These are phyloP conservation scores for Gymnoscelis rufifasciata DNA, from an alignment of 2,888 invertebrate genomes.

Conservation along the genomic window DNA sequence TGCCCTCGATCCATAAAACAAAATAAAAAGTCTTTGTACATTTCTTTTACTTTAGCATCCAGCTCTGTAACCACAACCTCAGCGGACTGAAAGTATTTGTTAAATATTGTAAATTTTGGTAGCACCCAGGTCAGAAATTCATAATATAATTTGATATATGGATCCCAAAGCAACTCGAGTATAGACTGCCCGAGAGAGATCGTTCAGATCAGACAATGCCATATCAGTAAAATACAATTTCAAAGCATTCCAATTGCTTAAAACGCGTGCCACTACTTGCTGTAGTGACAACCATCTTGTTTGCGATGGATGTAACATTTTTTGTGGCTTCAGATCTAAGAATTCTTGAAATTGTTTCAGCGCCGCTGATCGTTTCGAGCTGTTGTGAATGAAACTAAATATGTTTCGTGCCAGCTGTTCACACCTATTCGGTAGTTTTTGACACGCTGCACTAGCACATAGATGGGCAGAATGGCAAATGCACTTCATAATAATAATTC, in stretches of 20 bases:
- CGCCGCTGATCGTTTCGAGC: background rate
- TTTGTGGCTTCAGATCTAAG: background rate
- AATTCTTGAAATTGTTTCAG: background rate
- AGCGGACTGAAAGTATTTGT: background rate
- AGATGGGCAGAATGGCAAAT: background rate
- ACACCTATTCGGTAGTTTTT: background rate
- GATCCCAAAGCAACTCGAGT: background rate
- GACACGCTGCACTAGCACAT: background rate
- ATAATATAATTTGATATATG: background rate
- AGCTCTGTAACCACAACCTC: background rate
- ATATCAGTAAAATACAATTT: constrained; percentile 2
- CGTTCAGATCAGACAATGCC: background rate
- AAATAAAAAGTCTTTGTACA: background rate
- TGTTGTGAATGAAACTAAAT: background rate
- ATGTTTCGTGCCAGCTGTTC: background rate
- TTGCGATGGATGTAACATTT: constrained; percentile 6
- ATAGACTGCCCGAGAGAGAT: background rate
- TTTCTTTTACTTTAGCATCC: background rate
- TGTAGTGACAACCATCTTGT: constrained; percentile 7
- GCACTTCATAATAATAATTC: background rate
- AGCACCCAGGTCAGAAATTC: background rate
- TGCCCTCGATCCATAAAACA: background rate
- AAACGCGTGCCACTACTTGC: background rate
- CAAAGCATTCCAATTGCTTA: constrained; percentile 1
- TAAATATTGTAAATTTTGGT: background rate